A percentile compares a stretch with the other conserved stretches of the same genome.
Evolutionary conservation across 2,113 vertebrate genomes (phyloP).

Genomic region (Poeciliopsis prolifica): DNA sequence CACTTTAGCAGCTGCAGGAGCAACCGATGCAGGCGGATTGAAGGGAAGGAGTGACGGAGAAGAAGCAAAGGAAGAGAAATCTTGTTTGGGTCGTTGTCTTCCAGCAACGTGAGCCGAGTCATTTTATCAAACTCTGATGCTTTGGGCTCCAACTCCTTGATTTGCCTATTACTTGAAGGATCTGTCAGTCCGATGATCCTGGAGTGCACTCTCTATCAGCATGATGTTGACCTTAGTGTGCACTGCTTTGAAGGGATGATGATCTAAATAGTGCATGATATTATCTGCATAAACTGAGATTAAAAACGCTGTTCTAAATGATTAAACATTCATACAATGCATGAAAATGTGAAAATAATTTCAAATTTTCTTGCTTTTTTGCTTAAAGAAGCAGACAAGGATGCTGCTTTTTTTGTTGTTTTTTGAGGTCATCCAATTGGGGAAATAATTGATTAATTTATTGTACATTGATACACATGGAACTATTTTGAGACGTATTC

Average conservation of each 20-base stretch:
- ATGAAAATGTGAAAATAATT: slow-evolving; percentile 23
- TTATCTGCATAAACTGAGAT: slow-evolving; percentile 18
- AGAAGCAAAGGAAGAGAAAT: slow-evolving; percentile 69
- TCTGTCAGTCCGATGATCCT: slow-evolving; percentile 10
- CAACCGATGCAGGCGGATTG: slow-evolving; percentile 59
- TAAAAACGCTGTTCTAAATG: neutral
- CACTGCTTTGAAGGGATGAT: slow-evolving; percentile 20
- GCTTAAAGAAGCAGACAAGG: neutral
- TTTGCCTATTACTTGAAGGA: slow-evolving; percentile 11
- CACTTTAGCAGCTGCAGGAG: slow-evolving; percentile 8
- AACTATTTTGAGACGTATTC: slow-evolving; percentile 8
- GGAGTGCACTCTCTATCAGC: slow-evolving; percentile 30
- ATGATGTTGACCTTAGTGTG: slow-evolving; percentile 35
- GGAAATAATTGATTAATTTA: neutral
- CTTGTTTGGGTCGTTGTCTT: slow-evolving; percentile 65
- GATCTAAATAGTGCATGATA: slow-evolving; percentile 43
- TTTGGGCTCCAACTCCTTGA: slow-evolving; percentile 20
- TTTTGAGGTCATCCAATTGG: neutral
- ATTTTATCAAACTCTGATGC: slow-evolving; percentile 32
- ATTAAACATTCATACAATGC: slow-evolving; percentile 8
- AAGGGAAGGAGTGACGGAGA: slow-evolving; percentile 55
- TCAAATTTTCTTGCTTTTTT: neutral
- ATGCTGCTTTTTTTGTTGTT: slow-evolving; percentile 5
- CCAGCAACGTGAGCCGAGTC: slow-evolving; percentile 79
- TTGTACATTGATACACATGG: neutral